Base-by-base conservation (phyloP, 2,888 invertebrate species). In the Flexamia atlantica region DNA sequence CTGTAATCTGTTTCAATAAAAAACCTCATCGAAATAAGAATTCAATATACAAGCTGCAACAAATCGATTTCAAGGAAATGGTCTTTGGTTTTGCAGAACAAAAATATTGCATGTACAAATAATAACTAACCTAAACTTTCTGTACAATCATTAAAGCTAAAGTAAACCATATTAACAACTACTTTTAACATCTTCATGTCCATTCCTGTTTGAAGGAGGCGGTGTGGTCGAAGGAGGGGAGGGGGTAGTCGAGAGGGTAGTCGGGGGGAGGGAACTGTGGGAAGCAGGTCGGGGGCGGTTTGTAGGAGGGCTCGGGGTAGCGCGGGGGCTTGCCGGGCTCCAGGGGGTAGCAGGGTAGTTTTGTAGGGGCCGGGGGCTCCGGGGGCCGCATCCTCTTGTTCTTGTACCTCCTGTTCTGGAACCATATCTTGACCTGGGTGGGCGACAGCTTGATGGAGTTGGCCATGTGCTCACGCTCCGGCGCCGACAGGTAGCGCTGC, bases 341-440 rank as follows among this genome's bases (percentile, higher is more conserved):
- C 10, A 23, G 76, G 1, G 76, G 76, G 76, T 50, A 50, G 50
- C 32, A 25, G 36, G 57, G 79, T 32, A 32, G 32, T 20, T 2
- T 5, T 20, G 79, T 12, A 30, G 53, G 17, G 4, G 72, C 23
- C 17, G 50, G 28, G 7, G 46, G 50, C 30, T 76, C 76, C 12
- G 50, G 76, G 12, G 76, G 76, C 3, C 76, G 23, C 57, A 57
- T 57, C 57, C 79, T 79, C 36, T 99, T 99, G 92, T 98, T 97
- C 92, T 99, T 99, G 93, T 99, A 99, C 89, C 99, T 96, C 91
- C 99, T 98, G 92, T 99, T 99, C 93, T 99, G 99, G 93, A 99
- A 99, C 99, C 99, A 99, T 89, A 99, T 99, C 94, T 99, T 99
- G 89, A 98, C 98, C 94, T 98, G 98, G 85, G 98, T 98, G 32